Evolutionary conservation across 1,140 invertebrate genomes (phyloP).

Genomic region (Neodiprion lecontei): DNA sequence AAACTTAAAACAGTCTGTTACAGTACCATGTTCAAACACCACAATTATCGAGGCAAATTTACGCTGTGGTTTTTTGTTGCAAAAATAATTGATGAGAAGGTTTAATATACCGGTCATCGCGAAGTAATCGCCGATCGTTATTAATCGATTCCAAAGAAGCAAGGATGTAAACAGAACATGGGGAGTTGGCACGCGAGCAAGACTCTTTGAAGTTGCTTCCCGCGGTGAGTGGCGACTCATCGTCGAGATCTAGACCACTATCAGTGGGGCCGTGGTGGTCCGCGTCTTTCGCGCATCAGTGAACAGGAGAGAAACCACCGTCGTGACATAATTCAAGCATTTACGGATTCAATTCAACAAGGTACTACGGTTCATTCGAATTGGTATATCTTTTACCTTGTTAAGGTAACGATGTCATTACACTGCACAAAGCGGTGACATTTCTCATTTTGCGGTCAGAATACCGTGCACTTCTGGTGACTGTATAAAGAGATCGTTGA

Average conservation of each 20-base stretch:
- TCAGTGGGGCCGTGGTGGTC: neutral
- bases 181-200: neutral
- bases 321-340: slow-evolving; percentile 16
- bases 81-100: neutral
- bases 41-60: no score
- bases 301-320: neutral
- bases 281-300: slow-evolving; percentile 6
- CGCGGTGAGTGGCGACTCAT: slow-evolving; percentile 6
- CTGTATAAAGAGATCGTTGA: no score
- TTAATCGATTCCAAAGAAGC: neutral
- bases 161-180: neutral
- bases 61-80: neutral
- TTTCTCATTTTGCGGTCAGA: no score
- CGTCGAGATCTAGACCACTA: neutral
- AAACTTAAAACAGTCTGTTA: no score
- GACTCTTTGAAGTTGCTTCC: neutral
- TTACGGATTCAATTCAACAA: no score
- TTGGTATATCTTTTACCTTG: neutral
- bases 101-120: neutral
- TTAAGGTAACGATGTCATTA: neutral
- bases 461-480: no score
- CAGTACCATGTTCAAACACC: no score
- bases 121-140: neutral
- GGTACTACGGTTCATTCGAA: no score
- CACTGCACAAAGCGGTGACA: no score